phyloP scores from a whole-genome alignment of 1,140 invertebrate genomes.

The Dufourea novaeangliae region DNA sequence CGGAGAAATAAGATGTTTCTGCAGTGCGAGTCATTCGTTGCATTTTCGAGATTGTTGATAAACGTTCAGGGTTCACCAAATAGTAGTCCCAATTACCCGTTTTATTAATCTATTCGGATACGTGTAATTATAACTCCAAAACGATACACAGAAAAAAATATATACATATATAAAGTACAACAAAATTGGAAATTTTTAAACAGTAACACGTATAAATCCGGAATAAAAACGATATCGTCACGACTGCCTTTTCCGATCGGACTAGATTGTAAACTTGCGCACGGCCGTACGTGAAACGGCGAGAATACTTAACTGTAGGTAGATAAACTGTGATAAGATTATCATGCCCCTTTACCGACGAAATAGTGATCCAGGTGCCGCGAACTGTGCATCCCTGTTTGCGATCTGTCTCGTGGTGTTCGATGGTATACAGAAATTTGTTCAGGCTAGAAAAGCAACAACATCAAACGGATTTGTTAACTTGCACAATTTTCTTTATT shows the following conservation, averaged over 20 bases:
- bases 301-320: constrained; percentile 14
- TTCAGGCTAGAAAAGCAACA: constrained; percentile 15
- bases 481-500: constrained; percentile 59
- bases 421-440: no score
- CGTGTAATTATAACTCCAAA: not conserved
- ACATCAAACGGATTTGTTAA: not conserved
- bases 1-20: no score
- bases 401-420: not conserved
- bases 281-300: not conserved
- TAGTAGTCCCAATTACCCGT: no score
- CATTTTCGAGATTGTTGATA: not conserved
- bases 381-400: not conserved
- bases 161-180: not conserved
- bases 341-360: constrained; percentile 41
- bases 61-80: not conserved
- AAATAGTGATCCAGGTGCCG: constrained; percentile 8
- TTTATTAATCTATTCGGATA: not conserved
- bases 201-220: not conserved
- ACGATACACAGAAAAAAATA: not conserved
- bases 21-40: not conserved
- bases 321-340: constrained; percentile 76
- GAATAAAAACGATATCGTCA: no score
- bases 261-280: not conserved
- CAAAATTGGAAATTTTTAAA: not conserved
- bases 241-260: not conserved